Conservation (phyloP, 2,113 vertebrate genomes). For the Columba livia region DNA sequence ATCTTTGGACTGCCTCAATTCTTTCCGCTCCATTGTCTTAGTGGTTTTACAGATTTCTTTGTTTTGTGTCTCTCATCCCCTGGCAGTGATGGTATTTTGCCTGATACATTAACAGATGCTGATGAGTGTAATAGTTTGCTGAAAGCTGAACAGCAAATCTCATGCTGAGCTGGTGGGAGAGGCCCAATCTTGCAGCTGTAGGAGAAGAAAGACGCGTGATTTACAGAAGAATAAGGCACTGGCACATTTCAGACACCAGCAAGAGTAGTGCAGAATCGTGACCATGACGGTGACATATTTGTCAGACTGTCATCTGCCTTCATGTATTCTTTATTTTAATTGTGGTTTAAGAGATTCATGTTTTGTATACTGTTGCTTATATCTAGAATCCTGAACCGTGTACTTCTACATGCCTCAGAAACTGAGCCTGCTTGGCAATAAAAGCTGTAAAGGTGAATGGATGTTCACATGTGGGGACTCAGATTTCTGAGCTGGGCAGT, state of each 20-base stretch:
- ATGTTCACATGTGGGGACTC: neutral
- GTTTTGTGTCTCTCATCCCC: neutral
- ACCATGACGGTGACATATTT: neutral
- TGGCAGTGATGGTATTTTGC: neutral
- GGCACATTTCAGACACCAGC: neutral
- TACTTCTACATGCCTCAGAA: neutral
- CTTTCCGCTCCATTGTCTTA: neutral
- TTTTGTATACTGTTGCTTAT: neutral
- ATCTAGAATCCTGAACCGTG: neutral
- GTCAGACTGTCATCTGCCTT: neutral
- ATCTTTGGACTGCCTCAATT: neutral
- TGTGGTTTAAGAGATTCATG: neutral
- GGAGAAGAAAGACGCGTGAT: neutral
- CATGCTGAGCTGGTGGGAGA: neutral
- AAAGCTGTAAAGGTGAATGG: neutral
- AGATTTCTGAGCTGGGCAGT: neutral
- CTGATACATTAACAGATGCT: neutral
- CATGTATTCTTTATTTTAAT: neutral
- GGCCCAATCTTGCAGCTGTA: neutral
- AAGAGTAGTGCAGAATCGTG: neutral
- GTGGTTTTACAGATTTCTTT: neutral
- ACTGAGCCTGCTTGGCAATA: neutral
- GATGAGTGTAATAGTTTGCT: neutral
- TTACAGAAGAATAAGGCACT: neutral
- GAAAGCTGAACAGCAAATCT: slow-evolving; percentile 24